Conservation (phyloP, 2,797 vertebrate genomes). For the Brachymystax lenok region DNA sequence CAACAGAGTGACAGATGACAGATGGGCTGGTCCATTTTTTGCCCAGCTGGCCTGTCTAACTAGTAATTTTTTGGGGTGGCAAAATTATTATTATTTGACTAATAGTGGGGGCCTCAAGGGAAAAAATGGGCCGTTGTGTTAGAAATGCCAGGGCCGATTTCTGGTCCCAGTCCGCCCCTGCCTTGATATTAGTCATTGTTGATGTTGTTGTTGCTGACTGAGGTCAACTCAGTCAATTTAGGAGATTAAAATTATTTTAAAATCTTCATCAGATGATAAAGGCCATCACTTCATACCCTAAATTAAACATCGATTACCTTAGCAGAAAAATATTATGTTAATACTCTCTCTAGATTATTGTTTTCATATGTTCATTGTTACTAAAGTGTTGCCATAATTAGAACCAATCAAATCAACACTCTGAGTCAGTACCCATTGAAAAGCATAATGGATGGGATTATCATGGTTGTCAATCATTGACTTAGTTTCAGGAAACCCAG, state of each 20-base stretch:
- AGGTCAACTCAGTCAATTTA: neutral
- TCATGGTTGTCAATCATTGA: conserved; percentile 46
- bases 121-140: too few relatives aligned
- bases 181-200: neutral
- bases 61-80: too few relatives aligned
- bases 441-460: conserved; percentile 55
- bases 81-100: too few relatives aligned
- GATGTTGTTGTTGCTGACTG: neutral
- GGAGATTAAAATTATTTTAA: neutral
- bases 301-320: neutral
- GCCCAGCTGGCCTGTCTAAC: too few relatives aligned
- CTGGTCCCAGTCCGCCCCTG: too few relatives aligned
- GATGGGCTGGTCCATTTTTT: too few relatives aligned
- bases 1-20: neutral
- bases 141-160: too few relatives aligned
- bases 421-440: conserved; percentile 47
- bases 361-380: conserved; percentile 14
- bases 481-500: conserved; percentile 36
- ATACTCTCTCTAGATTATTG: neutral
- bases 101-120: too few relatives aligned
- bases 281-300: neutral
- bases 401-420: conserved; percentile 54
- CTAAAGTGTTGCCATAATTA: conserved; percentile 44
- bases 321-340: neutral
- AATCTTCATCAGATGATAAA: neutral